Percentiles rank a stretch among this genome's conserved stretches.
These are phyloP conservation scores for Carpatolechia fugitivella DNA, from an alignment of 2,888 invertebrate species.

Conservation along the genomic window DNA sequence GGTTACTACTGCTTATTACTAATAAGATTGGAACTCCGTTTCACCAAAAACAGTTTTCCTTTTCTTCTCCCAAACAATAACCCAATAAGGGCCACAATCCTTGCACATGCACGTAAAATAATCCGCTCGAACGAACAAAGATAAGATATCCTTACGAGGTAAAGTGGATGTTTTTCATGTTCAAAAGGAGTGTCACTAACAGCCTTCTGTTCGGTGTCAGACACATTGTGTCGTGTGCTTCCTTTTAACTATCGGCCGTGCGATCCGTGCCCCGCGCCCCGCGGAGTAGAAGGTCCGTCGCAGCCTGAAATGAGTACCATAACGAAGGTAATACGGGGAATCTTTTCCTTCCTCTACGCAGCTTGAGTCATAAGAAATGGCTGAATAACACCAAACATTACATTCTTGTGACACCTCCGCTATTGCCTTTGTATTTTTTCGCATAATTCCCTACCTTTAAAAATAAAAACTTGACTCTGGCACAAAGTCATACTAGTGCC, in stretches of 20 bases:
- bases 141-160: background rate
- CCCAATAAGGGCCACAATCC: background rate
- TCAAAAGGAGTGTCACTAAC: constrained; percentile 5
- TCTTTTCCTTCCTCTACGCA: constrained; percentile 12
- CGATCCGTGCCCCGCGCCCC: constrained; percentile 29
- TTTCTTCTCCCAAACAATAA: background rate
- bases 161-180: background rate
- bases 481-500: no score
- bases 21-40: no score
- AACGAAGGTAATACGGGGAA: constrained; percentile 66
- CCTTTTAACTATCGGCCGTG: constrained; percentile 38
- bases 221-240: constrained; percentile 21
- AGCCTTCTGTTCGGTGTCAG: background rate
- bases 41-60: no score
- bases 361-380: constrained; percentile 29
- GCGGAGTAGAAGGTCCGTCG: constrained; percentile 61
- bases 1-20: no score
- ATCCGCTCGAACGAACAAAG: background rate
- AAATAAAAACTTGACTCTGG: no score
- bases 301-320: constrained; percentile 70
- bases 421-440: no score
- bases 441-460: no score
- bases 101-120: background rate
- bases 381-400: background rate
- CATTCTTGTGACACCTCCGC: no score